Conservation (phyloP, 2,113 vertebrate genomes). For the Mastomys natalensis region DNA sequence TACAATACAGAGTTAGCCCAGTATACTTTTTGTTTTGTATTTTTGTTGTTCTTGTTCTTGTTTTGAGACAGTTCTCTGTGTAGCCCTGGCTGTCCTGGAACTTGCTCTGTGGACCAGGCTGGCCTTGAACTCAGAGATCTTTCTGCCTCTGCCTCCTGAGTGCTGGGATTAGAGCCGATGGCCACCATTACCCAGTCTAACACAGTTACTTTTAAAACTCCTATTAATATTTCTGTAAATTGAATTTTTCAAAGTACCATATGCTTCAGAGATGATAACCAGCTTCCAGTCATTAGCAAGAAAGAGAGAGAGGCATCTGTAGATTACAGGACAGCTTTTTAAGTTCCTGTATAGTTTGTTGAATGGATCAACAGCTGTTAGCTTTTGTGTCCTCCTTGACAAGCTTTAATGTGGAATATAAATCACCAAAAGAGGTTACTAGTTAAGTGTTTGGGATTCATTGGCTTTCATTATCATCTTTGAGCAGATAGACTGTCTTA, state of each 20-base stretch:
- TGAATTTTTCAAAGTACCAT: constrained; percentile 53
- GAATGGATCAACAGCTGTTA: neutral
- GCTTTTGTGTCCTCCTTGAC: constrained; percentile 10
- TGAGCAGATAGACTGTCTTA: constrained; percentile 22
- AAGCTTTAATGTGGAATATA: constrained; percentile 41
- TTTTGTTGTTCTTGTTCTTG: neutral
- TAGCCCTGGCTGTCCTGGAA: neutral
- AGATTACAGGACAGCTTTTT: neutral
- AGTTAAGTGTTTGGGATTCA: neutral
- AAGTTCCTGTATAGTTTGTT: neutral
- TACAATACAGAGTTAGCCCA: constrained; percentile 55
- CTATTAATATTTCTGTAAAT: constrained; percentile 20
- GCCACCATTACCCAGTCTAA: neutral
- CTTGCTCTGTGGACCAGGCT: neutral
- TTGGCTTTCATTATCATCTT: constrained; percentile 41
- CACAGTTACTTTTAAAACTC: constrained; percentile 24
- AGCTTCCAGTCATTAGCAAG: neutral
- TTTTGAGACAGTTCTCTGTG: neutral
- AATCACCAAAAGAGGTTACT: neutral
- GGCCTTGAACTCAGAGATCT: neutral
- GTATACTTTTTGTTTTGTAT: neutral
- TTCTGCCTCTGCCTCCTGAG: neutral
- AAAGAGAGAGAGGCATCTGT: neutral
- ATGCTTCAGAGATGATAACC: constrained; percentile 10
- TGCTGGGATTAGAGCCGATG: neutral